Evolutionary conservation across 1,140 invertebrate genomes (phyloP), one percentile per base, ranked within the genome.

Genomic region (Eciton burchellii): DNA sequence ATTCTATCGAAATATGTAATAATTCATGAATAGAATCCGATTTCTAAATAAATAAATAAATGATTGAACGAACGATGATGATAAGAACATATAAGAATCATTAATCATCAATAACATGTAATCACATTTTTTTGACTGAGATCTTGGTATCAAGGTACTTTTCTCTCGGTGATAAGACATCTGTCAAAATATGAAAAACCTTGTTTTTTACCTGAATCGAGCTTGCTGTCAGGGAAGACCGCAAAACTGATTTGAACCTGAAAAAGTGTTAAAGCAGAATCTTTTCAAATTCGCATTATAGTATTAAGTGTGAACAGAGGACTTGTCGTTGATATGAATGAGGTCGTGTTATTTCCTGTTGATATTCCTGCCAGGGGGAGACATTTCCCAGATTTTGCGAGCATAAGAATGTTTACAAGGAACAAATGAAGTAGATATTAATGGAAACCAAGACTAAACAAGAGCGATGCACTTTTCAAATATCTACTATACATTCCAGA

Each of bases 161-260:
- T 91, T 87, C 84, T 89, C 87, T 91, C 87, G 86, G 89, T 90
- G 88, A 85, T 84, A 71, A 83, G 84, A 81, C 73, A 89, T 87
- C 87, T 82, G 81, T 73, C 70, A 86, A 90, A 90, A 81, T 83
- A 89, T 82, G 88, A 82, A 90, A 88, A 90, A 87, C 86, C 87
- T 91, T 90, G 59, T 86, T 90, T 92, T 35, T 93, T 93, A 93
- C 92, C 93, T 93, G 92, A 92, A 92, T 94, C 92, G 87, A 92
- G 88, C 88, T 92, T 94, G 92, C 89, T 89, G 90, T 94, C 92
- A 82, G 90, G 90, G 90, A 90, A 93, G 90, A 93, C 91, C 90
- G 92, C 90, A 91, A 92, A 93, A 93, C 91, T 92, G 90, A 92
- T 92, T 91, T 93, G 92, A 90, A 93, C 91, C 92, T 93, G 92